These are phyloP conservation scores for Loxodonta africana DNA, from an alignment of 2,113 vertebrate species.

Conservation along the genomic window DNA sequence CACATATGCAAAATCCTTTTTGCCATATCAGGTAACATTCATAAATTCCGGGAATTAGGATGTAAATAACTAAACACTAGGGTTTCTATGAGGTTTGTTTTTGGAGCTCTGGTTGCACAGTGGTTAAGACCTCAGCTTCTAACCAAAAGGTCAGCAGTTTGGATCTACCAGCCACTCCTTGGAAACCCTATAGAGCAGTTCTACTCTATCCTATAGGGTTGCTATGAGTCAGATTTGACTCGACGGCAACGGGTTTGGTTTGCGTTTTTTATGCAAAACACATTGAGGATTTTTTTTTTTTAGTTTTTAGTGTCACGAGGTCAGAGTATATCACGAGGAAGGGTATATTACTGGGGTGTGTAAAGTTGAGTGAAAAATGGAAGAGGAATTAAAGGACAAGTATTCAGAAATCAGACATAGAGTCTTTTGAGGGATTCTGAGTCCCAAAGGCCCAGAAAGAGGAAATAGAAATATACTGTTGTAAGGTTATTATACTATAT, in stretches of 20 bases:
- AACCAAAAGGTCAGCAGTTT: too few species aligned
- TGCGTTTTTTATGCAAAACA: background rate
- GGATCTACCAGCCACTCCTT: too few species aligned
- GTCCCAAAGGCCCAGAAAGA: background rate
- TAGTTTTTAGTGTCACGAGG: background rate
- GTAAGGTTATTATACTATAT: background rate
- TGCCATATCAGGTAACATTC: slow-evolving; percentile 15
- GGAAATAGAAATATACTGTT: background rate
- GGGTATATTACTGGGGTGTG: background rate
- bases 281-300: background rate
- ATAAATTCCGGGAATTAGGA: background rate
- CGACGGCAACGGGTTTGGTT: too few species aligned
- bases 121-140: too few species aligned
- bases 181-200: too few species aligned
- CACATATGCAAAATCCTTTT: slow-evolving; percentile 17
- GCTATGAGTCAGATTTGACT: too few species aligned
- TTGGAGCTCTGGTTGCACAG: too few species aligned
- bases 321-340: slow-evolving; percentile 31
- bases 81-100: too few species aligned
- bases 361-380: slow-evolving; percentile 29
- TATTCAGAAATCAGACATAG: background rate
- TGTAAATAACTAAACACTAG: background rate
- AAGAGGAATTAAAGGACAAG: slow-evolving; percentile 15
- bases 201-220: too few species aligned
- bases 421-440: background rate